Percentiles rank a stretch among this genome's conserved stretches.
phyloP scores from a whole-genome alignment of 1,140 invertebrate genomes.

The Epicauta chinensis region DNA sequence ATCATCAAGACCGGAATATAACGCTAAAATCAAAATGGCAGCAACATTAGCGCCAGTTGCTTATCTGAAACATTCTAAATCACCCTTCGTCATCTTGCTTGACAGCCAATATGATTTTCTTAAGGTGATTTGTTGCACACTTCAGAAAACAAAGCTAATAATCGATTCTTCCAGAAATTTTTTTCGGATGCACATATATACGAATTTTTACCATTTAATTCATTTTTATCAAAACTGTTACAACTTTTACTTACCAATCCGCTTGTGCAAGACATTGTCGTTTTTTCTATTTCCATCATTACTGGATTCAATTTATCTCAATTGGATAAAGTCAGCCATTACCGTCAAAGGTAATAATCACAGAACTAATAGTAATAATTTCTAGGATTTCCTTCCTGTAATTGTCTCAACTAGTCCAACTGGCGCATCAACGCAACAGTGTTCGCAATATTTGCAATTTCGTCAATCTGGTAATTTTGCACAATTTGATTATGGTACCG shows the following conservation, averaged over 20 bases:
- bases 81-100: slow-evolving; percentile 6
- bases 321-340: too few relatives aligned
- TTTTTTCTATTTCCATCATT: too few relatives aligned
- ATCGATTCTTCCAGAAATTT: too few relatives aligned
- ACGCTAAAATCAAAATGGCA: slow-evolving; percentile 44
- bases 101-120: not conserved
- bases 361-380: not conserved
- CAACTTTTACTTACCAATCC: too few relatives aligned
- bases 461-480: not conserved
- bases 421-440: not conserved
- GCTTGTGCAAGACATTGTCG: too few relatives aligned
- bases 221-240: too few relatives aligned
- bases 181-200: too few relatives aligned
- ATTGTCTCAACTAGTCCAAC: not conserved
- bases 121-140: too few relatives aligned
- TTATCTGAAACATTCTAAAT: slow-evolving; percentile 40
- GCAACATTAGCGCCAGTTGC: not conserved
- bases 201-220: too few relatives aligned
- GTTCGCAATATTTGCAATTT: not conserved
- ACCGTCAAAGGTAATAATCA: not conserved
- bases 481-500: not conserved
- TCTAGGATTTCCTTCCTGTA: not conserved
- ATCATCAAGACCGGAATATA: slow-evolving; percentile 48
- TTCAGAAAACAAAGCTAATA: too few relatives aligned
- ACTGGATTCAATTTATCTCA: too few relatives aligned